A percentile compares a stretch with the other conserved stretches of the same genome.
phyloP scores from a whole-genome alignment of 2,797 vertebrate genomes.

The Gymnodraco acuticeps region DNA sequence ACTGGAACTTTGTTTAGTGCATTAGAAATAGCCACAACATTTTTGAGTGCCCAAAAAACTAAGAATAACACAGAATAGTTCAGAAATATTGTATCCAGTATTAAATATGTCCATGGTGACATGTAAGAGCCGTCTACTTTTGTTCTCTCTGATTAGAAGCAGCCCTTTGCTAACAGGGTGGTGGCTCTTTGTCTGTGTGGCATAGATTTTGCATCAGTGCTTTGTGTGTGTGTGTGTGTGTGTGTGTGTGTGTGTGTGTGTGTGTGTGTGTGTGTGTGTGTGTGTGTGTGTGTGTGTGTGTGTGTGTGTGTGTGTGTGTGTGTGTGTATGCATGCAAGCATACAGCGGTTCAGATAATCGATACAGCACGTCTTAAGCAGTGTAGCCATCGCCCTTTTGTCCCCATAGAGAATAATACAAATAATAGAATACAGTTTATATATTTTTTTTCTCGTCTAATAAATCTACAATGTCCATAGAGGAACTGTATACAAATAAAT shows the following conservation, averaged over 20 bases:
- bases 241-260: constrained; percentile 1
- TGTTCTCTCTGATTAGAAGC: constrained; percentile 7
- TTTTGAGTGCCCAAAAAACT: not conserved
- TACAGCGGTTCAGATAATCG: constrained; percentile 15
- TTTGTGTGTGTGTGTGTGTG: constrained; percentile 19
- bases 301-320: not conserved
- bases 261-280: not conserved
- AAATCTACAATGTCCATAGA: not conserved
- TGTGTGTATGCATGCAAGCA: not conserved
- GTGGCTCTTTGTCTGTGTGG: constrained; percentile 66
- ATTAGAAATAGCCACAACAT: not conserved
- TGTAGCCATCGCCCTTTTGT: constrained; percentile 9
- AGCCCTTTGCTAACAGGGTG: constrained; percentile 48
- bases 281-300: not conserved
- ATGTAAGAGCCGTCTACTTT: not conserved
- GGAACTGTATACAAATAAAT: not conserved
- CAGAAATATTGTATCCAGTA: not conserved
- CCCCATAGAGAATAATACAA: not conserved
- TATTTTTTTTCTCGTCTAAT: not conserved
- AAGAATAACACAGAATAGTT: not conserved
- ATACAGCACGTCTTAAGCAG: constrained; percentile 4
- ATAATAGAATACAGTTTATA: not conserved
- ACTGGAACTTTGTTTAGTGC: no score
- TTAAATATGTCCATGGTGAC: not conserved
- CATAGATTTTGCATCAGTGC: constrained; percentile 40